Conservation (phyloP, 2,113 vertebrate genomes). For the Barnardius zonarius region DNA sequence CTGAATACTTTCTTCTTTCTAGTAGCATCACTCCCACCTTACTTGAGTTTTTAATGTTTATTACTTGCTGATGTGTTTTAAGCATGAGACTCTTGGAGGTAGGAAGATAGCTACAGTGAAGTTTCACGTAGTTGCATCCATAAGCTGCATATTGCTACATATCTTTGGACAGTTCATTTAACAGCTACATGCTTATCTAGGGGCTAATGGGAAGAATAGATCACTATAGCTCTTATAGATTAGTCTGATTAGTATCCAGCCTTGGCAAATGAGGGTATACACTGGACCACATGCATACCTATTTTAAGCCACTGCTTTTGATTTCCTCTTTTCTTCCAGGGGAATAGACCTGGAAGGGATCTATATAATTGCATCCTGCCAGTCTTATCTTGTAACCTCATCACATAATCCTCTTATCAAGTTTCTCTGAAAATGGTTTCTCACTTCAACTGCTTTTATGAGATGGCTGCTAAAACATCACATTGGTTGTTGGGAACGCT, state of each 20-base stretch:
- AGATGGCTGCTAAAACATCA: conserved; percentile 22
- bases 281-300: neutral
- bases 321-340: neutral
- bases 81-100: neutral
- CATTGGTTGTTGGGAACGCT: neutral
- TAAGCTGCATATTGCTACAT: neutral
- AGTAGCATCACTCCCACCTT: neutral
- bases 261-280: neutral
- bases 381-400: conserved; percentile 46
- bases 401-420: conserved; percentile 60
- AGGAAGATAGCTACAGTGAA: neutral
- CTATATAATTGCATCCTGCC: conserved; percentile 36
- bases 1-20: neutral
- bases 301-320: neutral
- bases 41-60: neutral
- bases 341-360: neutral
- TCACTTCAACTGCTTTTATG: conserved; percentile 49
- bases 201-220: neutral
- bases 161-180: neutral
- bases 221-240: neutral
- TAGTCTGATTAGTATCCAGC: neutral
- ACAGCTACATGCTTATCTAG: neutral
- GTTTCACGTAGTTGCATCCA: neutral
- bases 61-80: neutral
- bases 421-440: conserved; percentile 47